Evolutionary conservation across 2,888 invertebrate species (phyloP).

Genomic region (Synanthedon myopaeformis): DNA sequence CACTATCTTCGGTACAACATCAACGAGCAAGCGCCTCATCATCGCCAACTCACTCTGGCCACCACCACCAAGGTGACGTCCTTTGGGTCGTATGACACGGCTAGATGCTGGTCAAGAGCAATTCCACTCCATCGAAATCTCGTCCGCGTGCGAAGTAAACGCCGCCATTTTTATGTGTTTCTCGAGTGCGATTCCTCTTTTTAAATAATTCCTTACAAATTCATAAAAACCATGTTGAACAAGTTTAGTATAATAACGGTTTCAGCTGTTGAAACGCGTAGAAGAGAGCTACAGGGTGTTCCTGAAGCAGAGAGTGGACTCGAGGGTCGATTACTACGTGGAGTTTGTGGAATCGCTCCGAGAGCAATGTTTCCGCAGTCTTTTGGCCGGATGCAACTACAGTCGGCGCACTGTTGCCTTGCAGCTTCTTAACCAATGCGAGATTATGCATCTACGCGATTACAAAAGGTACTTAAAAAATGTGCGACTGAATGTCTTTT

Average conservation of each 20-base stretch:
- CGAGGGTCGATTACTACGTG: conserved; percentile 33
- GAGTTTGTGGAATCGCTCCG: conserved; percentile 60
- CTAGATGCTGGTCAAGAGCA: too few relatives aligned
- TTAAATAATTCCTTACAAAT: too few relatives aligned
- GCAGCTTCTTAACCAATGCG: conserved; percentile 58
- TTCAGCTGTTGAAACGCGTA: conserved; percentile 46
- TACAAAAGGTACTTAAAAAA: conserved; percentile 20
- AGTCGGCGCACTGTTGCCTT: conserved; percentile 71
- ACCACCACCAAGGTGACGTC: conserved; percentile 75
- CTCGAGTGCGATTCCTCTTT: too few relatives aligned
- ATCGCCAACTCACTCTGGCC: conserved; percentile 76
- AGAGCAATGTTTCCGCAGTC: conserved; percentile 58
- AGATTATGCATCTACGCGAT: conserved; percentile 20
- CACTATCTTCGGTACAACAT: conserved; percentile 77
- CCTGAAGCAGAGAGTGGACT: conserved; percentile 12
- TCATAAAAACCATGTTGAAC: too few relatives aligned
- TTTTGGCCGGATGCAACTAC: conserved; percentile 75
- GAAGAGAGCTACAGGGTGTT: conserved; percentile 40
- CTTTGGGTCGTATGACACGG: too few relatives aligned
- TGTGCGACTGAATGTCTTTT: too few relatives aligned
- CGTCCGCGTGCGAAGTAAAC: too few relatives aligned
- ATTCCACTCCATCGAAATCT: too few relatives aligned
- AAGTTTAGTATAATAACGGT: conserved; percentile 1
- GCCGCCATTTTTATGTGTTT: too few relatives aligned
- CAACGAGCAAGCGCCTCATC: conserved; percentile 75